Conservation (phyloP, 2,888 invertebrate species). For the Nebria salina region DNA sequence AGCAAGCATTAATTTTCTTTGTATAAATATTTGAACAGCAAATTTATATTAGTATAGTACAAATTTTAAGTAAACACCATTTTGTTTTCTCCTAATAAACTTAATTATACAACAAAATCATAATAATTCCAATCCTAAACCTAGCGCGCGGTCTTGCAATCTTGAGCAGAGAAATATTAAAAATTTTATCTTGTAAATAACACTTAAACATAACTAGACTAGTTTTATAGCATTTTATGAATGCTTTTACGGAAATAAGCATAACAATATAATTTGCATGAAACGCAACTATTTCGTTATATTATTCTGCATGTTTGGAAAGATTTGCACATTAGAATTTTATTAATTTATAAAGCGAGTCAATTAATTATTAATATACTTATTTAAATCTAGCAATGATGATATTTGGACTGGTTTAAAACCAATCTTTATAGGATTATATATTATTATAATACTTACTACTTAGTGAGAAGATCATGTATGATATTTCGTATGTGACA, state of each 20-base stretch:
- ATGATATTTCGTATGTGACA: too few species aligned
- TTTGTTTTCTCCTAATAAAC: not conserved
- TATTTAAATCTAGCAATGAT: too few species aligned
- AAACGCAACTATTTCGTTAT: not conserved
- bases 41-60: not conserved
- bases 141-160: not conserved
- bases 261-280: not conserved
- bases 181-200: not conserved
- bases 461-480: too few species aligned
- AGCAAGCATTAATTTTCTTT: not conserved
- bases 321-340: too few species aligned
- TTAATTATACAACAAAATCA: slow-evolving; percentile 18
- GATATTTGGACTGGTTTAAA: too few species aligned
- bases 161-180: not conserved
- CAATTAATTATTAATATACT: too few species aligned
- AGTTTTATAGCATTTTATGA: too few species aligned
- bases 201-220: too few species aligned
- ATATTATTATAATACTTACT: too few species aligned
- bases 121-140: slow-evolving; percentile 10
- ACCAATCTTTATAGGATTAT: too few species aligned
- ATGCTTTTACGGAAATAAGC: too few species aligned
- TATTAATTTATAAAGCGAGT: too few species aligned
- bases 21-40: slow-evolving; percentile 8
- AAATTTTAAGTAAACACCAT: not conserved
- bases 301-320: not conserved